phyloP scores from a whole-genome alignment of 2,888 invertebrate species.

The Dromius quadrimaculatus region DNA sequence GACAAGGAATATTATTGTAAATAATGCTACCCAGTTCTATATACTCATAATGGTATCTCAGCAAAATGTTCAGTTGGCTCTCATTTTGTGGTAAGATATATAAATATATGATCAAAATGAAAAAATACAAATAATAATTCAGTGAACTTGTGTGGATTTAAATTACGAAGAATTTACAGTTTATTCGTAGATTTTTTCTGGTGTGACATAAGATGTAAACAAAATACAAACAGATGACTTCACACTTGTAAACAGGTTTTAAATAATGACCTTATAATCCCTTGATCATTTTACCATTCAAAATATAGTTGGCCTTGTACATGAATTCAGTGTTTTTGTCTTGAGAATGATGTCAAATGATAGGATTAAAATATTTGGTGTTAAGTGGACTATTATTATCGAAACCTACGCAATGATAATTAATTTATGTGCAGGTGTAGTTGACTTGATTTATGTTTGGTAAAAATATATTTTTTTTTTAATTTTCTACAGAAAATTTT shows the following conservation, averaged over 20 bases:
- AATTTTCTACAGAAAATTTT: background rate
- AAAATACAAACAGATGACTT: conserved; percentile 15
- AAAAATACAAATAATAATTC: no score
- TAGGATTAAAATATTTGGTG: conserved; percentile 2
- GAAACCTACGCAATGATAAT: conserved; percentile 19
- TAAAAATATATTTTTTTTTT: no score
- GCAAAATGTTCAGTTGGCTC: no score
- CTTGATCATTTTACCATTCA: conserved; percentile 25
- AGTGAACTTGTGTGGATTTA: conserved; percentile 18
- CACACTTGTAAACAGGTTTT: conserved; percentile 17
- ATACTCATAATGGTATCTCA: no score
- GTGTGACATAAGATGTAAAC: conserved; percentile 24
- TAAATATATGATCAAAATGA: no score
- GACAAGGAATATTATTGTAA: no score
- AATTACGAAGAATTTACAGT: background rate
- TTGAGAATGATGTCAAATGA: background rate
- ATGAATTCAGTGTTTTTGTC: background rate
- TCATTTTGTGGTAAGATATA: no score
- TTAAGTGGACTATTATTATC: conserved; percentile 17
- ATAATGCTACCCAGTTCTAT: no score
- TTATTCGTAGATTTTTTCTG: background rate
- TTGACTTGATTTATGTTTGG: no score
- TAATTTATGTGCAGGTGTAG: conserved; percentile 15
- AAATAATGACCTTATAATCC: conserved; percentile 8
- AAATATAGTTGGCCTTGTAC: conserved; percentile 16